Evolutionary conservation across 2,888 invertebrate species (phyloP), one percentile per base, ranked within the genome.

Genomic region (Eubasilissa splendida): DNA sequence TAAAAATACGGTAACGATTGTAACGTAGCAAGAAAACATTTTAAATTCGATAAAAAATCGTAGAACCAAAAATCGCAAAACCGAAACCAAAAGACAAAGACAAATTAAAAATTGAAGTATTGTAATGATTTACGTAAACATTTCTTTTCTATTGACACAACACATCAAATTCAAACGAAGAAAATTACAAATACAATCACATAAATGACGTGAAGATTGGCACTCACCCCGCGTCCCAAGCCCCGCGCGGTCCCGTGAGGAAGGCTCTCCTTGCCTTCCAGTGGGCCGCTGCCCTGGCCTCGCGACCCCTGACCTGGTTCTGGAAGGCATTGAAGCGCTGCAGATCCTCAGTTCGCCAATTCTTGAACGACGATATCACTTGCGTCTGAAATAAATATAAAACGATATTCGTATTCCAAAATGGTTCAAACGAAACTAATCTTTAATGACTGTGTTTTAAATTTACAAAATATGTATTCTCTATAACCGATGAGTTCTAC

Each of bases 171-270:
- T 31, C 7, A n/a, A 31, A 10, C 2, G 14, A 65, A 65, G 3
- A 58, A 4, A 58, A 58, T 14, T 4, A 58, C 11, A 11, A 56
- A 56, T 56, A 11, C 12, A 56, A 12, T 56, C 12, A 56, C 56
- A 58, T 4, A 58, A 14, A 60, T n/a, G 22, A 60, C 1, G 12
- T 59, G 59, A 11, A 59, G 14, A 1, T 68, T 14, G 10, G 42
- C 65, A 85, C 85, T 76, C 82, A 85, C 80, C 85, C 85, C 11
- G 84, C 83, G 11, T 84, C 83, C 82, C 84, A 85, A 68, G 85
- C 85, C 8, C 84, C 84, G 66, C 84, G 83, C 22, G 85, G 85
- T 76, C 83, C 84, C 5, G 80, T 83, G 4, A 84, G 80, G 68
- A 84, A 85, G 59, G 83, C 82, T 59, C 79, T 81, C 59, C 80